Conservation (phyloP, 2,797 vertebrate species). For the Amphiprion clarkii region DNA sequence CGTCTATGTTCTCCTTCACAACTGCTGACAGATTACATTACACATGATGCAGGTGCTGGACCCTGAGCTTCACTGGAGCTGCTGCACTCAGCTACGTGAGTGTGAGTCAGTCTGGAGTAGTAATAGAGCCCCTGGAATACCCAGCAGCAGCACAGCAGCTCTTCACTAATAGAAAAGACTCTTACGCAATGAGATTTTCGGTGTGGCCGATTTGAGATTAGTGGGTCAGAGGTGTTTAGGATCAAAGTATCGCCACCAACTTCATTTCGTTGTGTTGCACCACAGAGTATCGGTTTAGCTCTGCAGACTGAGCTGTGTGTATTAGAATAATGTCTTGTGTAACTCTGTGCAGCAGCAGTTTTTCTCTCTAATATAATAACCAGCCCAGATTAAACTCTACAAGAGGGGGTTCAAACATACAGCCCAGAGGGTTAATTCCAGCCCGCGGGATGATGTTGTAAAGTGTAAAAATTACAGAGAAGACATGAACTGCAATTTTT, state of each 20-base stretch:
- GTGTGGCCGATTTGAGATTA: conserved; percentile 48
- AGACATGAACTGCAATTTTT: too few relatives aligned
- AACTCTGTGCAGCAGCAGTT: not conserved
- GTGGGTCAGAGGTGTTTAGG: conserved; percentile 48
- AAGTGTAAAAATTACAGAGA: too few relatives aligned
- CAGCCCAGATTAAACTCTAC: not conserved
- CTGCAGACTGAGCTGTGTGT: conserved; percentile 9
- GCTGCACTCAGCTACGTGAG: not conserved
- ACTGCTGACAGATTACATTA: conserved; percentile 1
- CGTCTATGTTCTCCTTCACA: conserved; percentile 1
- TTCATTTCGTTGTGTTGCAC: conserved; percentile 18
- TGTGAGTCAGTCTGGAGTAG: conserved; percentile 13
- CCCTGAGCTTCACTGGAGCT: not conserved
- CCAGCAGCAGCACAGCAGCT: conserved; percentile 23
- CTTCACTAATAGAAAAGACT: conserved; percentile 40
- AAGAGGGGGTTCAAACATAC: too few relatives aligned
- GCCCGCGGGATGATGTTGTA: too few relatives aligned
- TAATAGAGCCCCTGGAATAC: conserved; percentile 16
- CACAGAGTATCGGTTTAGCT: conserved; percentile 21
- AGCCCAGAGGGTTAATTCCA: too few relatives aligned
- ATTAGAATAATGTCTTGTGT: conserved; percentile 7
- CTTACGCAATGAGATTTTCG: conserved; percentile 64
- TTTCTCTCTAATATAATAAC: conserved; percentile 9
- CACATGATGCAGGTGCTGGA: conserved; percentile 9
- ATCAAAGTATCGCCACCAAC: conserved; percentile 27